A percentile compares a stretch with the other conserved stretches of the same genome.
phyloP scores from a whole-genome alignment of 2,113 vertebrate genomes.

The Furnarius figulus region DNA sequence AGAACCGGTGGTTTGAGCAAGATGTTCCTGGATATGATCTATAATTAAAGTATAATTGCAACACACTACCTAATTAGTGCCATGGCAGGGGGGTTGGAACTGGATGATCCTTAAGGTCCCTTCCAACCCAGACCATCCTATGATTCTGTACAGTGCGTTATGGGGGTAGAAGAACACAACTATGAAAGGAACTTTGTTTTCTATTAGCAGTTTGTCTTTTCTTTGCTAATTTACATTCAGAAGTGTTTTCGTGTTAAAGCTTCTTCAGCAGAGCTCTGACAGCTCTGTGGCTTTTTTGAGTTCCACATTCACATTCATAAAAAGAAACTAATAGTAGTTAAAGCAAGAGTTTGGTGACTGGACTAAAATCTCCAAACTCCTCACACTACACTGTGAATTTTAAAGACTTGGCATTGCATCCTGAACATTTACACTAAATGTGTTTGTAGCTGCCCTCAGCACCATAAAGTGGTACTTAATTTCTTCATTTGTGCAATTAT shows the following conservation, averaged over 20 bases:
- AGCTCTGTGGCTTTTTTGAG: not conserved
- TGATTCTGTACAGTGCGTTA: not conserved
- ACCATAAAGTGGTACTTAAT: not conserved
- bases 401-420: not conserved
- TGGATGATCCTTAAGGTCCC: not conserved
- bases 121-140: not conserved
- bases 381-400: not conserved
- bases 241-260: not conserved
- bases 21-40: not conserved
- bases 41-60: not conserved
- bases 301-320: not conserved
- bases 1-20: not conserved
- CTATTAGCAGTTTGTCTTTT: fast-evolving
- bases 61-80: not conserved
- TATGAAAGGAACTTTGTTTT: fast-evolving
- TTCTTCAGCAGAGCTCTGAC: not conserved
- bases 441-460: not conserved
- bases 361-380: not conserved
- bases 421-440: not conserved
- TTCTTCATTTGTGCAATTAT: not conserved
- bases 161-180: not conserved
- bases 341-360: not conserved
- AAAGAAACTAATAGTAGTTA: not conserved
- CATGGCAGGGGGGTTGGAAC: not conserved
- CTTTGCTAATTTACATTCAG: not conserved